Base-by-base conservation (phyloP, 2,113 vertebrate genomes). In the Austrofundulus limnaeus region DNA sequence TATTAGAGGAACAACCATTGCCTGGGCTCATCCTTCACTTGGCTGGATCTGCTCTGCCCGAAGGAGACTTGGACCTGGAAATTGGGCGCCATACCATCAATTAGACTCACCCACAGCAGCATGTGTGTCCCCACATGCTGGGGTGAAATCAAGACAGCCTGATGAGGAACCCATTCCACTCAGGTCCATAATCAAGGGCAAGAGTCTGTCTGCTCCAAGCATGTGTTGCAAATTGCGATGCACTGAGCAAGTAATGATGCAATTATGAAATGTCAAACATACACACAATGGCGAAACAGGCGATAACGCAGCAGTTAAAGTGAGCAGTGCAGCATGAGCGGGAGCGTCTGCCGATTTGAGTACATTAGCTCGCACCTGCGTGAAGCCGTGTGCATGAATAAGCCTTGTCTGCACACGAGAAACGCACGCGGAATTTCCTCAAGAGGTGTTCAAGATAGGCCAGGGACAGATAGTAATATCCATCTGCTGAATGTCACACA, bases 81-180 rank as follows among this genome's bases (percentile, higher is more conserved):
- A 89, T 85, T 85, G 86, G 86, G 85, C 84, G 86, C 80, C 72
- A 75, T 88, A 88, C 87, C 90, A 88, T 91, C 86, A 87, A 89
- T 92, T 92, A 89, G 82, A 89, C 84, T 87, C 81, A 80, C 68
- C 85, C 78, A 83, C 72, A 75, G 75, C 88, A 87, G 84, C 81
- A 83, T 88, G 83, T 84, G 82, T 83, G 85, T 85, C 49, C 68
- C 75, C 83, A 85, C 85, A 89, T 83, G 84, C 87, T 78, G 85
- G 71, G 87, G 70, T 70, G 71, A 85, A 34, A 89, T 88, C 82
- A 85, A 85, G 85, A 84, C 78, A 75, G 81, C 70, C 87, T 83
- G 80, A 90, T 81, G 83, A 87, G 80, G 85, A 81, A 82, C 75
- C 79, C 83, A 80, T 86, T 85, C 80, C 78, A 79, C 83, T 83